Evolutionary conservation across 2,888 invertebrate species (phyloP).

Genomic region (Arge pagana): DNA sequence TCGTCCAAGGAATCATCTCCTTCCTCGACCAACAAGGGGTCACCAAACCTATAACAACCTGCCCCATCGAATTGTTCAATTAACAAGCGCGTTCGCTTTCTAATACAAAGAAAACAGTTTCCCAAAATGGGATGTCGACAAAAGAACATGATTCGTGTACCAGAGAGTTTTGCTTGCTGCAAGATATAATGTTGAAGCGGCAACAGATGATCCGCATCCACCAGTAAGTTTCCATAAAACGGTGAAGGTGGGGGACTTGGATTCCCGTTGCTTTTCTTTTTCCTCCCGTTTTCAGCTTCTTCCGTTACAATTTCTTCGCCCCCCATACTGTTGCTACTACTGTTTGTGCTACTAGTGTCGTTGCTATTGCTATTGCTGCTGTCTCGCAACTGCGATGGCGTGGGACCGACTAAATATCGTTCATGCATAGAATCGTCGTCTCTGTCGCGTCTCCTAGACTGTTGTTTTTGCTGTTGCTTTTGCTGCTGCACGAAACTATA

Average conservation of each 20-base stretch:
- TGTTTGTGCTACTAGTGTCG: slow-evolving; percentile 48
- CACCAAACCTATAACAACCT: slow-evolving; percentile 73
- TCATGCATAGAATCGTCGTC: slow-evolving; percentile 84
- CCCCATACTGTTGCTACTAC: slow-evolving; percentile 45
- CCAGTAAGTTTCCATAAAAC: slow-evolving; percentile 52
- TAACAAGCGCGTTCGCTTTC: too few relatives aligned
- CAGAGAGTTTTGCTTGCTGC: slow-evolving; percentile 80
- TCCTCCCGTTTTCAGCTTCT: slow-evolving; percentile 48
- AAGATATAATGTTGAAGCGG: slow-evolving; percentile 87
- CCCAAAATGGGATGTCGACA: background rate
- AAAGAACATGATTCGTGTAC: too few relatives aligned
- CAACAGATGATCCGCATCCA: slow-evolving; percentile 69
- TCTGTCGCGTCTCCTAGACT: slow-evolving; percentile 59
- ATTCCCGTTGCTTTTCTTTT: slow-evolving; percentile 53
- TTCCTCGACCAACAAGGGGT: slow-evolving; percentile 65
- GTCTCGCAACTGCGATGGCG: slow-evolving; percentile 51
- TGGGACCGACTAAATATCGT: slow-evolving; percentile 66
- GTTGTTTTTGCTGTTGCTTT: slow-evolving; percentile 43
- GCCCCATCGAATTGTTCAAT: too few relatives aligned
- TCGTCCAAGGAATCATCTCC: slow-evolving; percentile 78
- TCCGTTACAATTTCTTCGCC: slow-evolving; percentile 43
- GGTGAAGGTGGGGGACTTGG: slow-evolving; percentile 55
- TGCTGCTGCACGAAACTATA: slow-evolving; percentile 65
- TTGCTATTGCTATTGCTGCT: slow-evolving; percentile 50
- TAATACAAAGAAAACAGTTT: slow-evolving; percentile 6